Evolutionary conservation across 35 echinoderm and acorn worm genomes (phyloP).

Genomic region (Ptychodera flava): DNA sequence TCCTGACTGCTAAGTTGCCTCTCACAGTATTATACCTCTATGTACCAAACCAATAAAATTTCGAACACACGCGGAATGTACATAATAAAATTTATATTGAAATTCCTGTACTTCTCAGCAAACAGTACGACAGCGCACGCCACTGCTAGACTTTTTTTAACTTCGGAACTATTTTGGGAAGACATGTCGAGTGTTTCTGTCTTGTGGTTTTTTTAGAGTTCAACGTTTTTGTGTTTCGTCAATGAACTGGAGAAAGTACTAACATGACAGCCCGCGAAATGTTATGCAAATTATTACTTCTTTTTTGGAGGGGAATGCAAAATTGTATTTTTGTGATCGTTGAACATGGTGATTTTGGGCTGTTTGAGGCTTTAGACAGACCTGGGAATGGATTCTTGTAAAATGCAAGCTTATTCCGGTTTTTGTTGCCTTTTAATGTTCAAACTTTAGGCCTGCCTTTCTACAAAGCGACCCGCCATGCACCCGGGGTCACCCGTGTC

Average conservation of each 20-base stretch:
- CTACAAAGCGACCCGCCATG: neutral
- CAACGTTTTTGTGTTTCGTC: neutral
- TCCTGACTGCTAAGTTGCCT: no score
- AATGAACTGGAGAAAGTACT: neutral
- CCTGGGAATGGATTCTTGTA: no score
- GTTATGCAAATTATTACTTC: neutral
- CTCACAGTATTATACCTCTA: no score
- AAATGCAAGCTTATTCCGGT: no score
- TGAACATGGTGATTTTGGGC: no score
- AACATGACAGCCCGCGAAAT: neutral
- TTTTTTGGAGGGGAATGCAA: neutral
- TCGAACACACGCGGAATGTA: neutral
- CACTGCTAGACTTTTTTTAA: neutral
- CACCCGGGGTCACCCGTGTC: neutral
- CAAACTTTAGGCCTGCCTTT: neutral
- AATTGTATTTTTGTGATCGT: no score
- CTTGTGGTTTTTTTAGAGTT: no score
- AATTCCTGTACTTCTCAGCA: neutral
- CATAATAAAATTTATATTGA: slow-evolving; percentile 2
- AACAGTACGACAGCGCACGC: neutral
- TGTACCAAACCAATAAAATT: neutral
- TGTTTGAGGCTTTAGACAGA: no score
- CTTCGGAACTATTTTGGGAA: neutral
- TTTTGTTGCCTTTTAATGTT: neutral
- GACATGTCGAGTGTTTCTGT: no score